Base-by-base conservation (phyloP, 2,797 vertebrate species). In the Nannoperca obscura region DNA sequence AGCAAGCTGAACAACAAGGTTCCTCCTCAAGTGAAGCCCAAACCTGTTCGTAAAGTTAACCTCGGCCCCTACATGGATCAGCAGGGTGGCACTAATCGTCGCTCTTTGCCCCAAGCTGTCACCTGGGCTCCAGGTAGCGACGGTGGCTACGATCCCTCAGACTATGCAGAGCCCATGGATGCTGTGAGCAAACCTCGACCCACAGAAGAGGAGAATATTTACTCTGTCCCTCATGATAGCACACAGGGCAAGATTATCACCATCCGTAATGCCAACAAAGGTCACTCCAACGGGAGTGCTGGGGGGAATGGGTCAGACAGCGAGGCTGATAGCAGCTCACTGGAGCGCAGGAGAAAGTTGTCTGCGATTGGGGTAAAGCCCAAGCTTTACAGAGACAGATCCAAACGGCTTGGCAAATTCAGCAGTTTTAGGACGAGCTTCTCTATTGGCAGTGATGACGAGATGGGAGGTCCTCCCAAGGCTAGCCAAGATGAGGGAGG, bases 171-270 rank as follows among this genome's bases (percentile, higher is more conserved):
- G 53, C 98, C 98, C 0, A 96, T 98, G 94, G 98, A 99, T 24
- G 97, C 98, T 0, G 97, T 99, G 82, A 96, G 93, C 44, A 98
- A 97, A 82, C 98, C 96, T 2, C 92, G 97, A 32, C 95, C 90
- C 1, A 96, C 96, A 49, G 98, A 99, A 78, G 98, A 99, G 73
- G 98, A 99, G 87, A 98, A 95, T 84, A 99, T 99, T 84, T 99
- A 99, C 90, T 98, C 98, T 0, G 98, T 99, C 42, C 98, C 98
- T 0, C 97, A 99, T 1, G 98, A 99, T 93, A 99, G 97, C 92
- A 99, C 98, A 52, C 98, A 99, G 80, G 98, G 98, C 71, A 99
- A 99, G 82, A 99, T 99, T 81, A 99, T 99, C 90, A 99, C 98
- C 80, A 96, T 99, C 55, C 95, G 98, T 7, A 99, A 99, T 47